phyloP scores from a whole-genome alignment of 2,113 vertebrate genomes.

The Symphodus melops region DNA sequence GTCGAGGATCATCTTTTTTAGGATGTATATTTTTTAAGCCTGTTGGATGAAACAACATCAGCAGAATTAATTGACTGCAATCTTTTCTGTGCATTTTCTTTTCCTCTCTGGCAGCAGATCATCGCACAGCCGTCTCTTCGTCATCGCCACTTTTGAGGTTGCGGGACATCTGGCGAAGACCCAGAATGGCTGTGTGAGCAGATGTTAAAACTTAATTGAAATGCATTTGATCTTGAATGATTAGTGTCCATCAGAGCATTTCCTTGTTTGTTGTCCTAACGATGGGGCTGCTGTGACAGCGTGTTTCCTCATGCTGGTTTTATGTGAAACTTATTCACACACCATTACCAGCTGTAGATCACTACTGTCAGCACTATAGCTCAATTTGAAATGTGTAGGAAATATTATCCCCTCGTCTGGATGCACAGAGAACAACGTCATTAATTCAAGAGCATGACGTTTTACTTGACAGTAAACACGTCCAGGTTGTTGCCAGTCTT shows the following conservation, averaged over 20 bases:
- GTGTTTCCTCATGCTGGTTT: constrained; percentile 56
- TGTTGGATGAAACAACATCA: constrained; percentile 8
- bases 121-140: constrained; percentile 26
- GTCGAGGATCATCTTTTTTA: constrained; percentile 25
- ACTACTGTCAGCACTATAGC: constrained; percentile 51
- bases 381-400: constrained; percentile 45
- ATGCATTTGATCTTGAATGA: constrained; percentile 73
- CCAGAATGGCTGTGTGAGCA: constrained; percentile 60
- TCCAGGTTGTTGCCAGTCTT: no score
- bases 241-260: constrained; percentile 69
- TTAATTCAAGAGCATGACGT: constrained; percentile 32
- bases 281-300: constrained; percentile 58
- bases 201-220: constrained; percentile 75
- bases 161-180: constrained; percentile 62
- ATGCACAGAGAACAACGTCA: constrained; percentile 25
- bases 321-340: constrained; percentile 60
- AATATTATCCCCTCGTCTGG: constrained; percentile 48
- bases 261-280: constrained; percentile 68
- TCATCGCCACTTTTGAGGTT: constrained; percentile 35
- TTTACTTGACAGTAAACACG: constrained; percentile 4
- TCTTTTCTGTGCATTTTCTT: constrained; percentile 27
- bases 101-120: constrained; percentile 34
- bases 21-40: constrained; percentile 3
- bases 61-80: constrained; percentile 26
- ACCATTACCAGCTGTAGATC: constrained; percentile 66